Conservation (phyloP, 2,888 invertebrate genomes). For the Tiphia femorata region DNA sequence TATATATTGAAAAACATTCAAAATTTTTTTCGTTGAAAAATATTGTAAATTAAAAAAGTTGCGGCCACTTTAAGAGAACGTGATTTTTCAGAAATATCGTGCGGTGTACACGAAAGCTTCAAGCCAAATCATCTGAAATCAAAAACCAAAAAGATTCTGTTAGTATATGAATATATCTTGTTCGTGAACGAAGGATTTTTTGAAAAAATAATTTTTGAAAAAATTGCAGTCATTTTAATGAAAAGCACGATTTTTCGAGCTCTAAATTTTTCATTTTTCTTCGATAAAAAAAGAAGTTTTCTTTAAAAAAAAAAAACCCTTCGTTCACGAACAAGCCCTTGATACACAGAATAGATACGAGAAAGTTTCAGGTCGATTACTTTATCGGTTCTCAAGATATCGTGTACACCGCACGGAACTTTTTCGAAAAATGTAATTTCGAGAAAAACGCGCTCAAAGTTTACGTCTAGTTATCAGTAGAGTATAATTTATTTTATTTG, state of each 20-base stretch:
- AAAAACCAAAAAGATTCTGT: background rate
- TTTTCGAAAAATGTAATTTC: conserved; percentile 10
- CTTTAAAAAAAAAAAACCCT: background rate
- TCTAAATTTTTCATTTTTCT: background rate
- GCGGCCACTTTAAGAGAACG: too few relatives aligned
- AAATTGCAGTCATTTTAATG: background rate
- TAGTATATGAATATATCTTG: background rate
- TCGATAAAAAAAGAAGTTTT: background rate
- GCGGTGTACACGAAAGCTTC: background rate
- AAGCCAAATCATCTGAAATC: background rate
- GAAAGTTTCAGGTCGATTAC: conserved; percentile 4
- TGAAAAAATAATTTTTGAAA: background rate
- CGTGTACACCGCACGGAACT: conserved; percentile 9
- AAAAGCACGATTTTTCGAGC: background rate
- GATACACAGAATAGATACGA: background rate
- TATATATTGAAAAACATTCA: too few relatives aligned
- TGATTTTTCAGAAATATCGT: too few relatives aligned
- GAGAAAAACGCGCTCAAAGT: conserved; percentile 13
- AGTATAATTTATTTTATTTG: background rate
- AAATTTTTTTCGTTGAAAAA: too few relatives aligned
- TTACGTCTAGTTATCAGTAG: background rate
- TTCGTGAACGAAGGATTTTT: background rate
- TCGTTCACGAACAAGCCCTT: conserved; percentile 1
- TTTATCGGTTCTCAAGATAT: conserved; percentile 2
- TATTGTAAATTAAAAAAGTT: too few relatives aligned